Base-by-base conservation (phyloP, 2,888 invertebrate species). In the Lasioglossum marginatum region DNA sequence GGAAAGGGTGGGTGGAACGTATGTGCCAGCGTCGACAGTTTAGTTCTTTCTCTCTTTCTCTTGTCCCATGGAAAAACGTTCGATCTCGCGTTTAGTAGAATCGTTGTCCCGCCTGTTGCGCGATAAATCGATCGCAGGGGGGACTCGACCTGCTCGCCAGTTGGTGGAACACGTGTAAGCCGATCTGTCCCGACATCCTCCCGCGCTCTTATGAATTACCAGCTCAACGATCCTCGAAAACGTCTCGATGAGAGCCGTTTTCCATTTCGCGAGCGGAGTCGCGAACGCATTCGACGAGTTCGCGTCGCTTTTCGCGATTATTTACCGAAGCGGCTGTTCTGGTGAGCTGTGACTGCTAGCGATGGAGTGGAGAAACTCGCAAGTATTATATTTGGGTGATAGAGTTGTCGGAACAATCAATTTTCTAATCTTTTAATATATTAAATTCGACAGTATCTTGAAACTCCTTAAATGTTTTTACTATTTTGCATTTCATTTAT, bases 81-180 rank as follows among this genome's bases (percentile, higher is more conserved):
- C 34, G 66, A 66, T 83, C 77, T 63, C 70, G 82, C 76, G 23
- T 52, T 60, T 4, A 27, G 60, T 0, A 2, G 2, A 27, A 4
- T 14, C 27, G 27, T 27, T 5, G 27, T 60, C 60, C 66, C 37
- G 77, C 77, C 83, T 83, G 83, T 84, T 84, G 77, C 77, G 70
- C 76, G 75, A 80, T 79, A 78, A 84, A 82, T 83, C 83, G 86
- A 81, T 87, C 83, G 79, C 23, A 52, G 23, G 66, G 37, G 31
- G 37, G 0, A n/a, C 23, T 23, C 72, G 27, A 23, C 31, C 66
- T 27, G 60, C 60, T 60, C 27, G n/a, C 75, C 90, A 86, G 86
- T 84, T 86, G 87, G 76, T 48, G 83, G 88, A 87, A 86, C 90
- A 92, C 89, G 88, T 82, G 88, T 82, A 80, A 85, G 85, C 90